Conservation (phyloP, 2,797 vertebrate genomes). For the Percopsis omiscomaycus region DNA sequence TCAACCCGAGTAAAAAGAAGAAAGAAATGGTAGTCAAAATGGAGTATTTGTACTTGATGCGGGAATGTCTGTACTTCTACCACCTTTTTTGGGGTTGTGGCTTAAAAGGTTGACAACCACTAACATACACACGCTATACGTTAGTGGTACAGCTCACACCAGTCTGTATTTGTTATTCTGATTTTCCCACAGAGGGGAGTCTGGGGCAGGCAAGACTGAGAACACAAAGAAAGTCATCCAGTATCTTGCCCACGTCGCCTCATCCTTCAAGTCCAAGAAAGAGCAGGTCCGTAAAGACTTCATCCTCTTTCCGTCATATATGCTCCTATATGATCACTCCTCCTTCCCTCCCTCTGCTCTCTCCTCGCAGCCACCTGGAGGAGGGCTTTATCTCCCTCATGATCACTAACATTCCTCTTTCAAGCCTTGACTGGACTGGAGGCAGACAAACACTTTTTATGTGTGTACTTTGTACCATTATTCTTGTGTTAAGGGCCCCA, state of each 20-base stretch:
- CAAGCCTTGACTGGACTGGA: conserved; percentile 50
- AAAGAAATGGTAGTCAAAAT: too few species aligned
- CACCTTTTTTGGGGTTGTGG: too few species aligned
- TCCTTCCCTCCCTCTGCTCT: neutral
- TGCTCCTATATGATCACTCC: neutral
- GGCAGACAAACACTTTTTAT: neutral
- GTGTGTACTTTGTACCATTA: neutral
- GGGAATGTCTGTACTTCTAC: too few species aligned
- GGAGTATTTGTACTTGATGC: too few species aligned
- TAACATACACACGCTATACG: too few species aligned
- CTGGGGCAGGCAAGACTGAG: conserved; percentile 96
- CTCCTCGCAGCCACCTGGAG: neutral
- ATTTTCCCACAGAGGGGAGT: conserved; percentile 84
- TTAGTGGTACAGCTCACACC: neutral
- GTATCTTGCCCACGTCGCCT: conserved; percentile 95
- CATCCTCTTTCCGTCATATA: neutral
- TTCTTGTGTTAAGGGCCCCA: neutral
- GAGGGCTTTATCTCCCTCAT: too few species aligned
- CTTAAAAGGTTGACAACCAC: neutral
- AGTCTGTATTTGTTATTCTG: conserved; percentile 1
- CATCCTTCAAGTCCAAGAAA: conserved; percentile 97
- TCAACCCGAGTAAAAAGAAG: too few species aligned
- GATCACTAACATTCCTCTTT: conserved; percentile 59
- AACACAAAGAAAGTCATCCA: conserved; percentile 99
- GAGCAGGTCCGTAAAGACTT: conserved; percentile 85